Conservation (phyloP, 1,140 invertebrate species). For the Brachystomella parvula region DNA sequence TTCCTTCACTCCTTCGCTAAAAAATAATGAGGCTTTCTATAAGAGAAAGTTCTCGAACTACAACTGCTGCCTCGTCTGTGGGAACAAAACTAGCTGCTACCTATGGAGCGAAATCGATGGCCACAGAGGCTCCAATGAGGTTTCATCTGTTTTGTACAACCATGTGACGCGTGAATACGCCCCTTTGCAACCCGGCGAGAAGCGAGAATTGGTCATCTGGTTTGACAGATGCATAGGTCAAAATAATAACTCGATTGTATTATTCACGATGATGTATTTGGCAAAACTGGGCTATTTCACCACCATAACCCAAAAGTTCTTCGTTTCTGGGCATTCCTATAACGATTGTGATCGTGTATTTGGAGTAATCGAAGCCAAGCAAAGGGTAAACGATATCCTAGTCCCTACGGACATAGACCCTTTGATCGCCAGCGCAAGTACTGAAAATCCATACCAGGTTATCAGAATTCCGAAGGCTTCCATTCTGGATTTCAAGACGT, state of each 20-base stretch:
- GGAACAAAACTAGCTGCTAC: neutral
- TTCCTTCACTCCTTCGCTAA: neutral
- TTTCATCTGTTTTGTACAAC: constrained; percentile 23
- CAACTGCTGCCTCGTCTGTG: constrained; percentile 19
- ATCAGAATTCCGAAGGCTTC: too few species aligned
- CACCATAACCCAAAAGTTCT: neutral
- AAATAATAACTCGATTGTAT: constrained; percentile 32
- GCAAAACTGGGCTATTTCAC: constrained; percentile 25
- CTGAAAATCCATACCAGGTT: neutral
- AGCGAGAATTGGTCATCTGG: constrained; percentile 34
- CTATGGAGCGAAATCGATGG: constrained; percentile 30
- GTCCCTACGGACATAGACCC: neutral
- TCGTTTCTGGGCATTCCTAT: neutral
- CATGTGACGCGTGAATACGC: constrained; percentile 23
- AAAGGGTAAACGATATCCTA: neutral
- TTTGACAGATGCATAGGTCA: constrained; percentile 31
- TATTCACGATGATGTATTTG: constrained; percentile 18
- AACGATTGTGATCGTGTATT: constrained; percentile 7
- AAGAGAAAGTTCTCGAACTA: constrained; percentile 24
- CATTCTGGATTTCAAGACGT: too few species aligned
- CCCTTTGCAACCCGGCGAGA: constrained; percentile 9
- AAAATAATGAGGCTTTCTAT: neutral
- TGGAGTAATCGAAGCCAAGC: neutral
- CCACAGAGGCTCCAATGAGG: constrained; percentile 29
- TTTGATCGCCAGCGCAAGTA: neutral